A percentile compares a stretch with the other conserved stretches of the same genome.
Evolutionary conservation across 1,140 invertebrate species (phyloP).

Genomic region (Drosophila ironensis): DNA sequence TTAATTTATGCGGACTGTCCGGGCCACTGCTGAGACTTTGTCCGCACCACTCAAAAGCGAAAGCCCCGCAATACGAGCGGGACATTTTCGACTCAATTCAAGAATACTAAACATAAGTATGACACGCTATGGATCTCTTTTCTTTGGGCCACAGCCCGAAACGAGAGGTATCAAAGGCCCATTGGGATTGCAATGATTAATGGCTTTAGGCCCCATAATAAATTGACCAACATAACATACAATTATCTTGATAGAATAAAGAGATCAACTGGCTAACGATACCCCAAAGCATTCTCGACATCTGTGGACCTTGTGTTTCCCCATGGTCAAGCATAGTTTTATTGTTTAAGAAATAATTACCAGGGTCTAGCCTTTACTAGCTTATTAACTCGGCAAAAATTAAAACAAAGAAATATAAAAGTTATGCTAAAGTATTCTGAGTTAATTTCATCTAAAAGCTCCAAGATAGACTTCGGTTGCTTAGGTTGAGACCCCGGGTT

Average conservation of each 20-base stretch:
- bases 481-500: too few species aligned
- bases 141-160: too few species aligned
- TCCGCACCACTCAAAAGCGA: conserved; percentile 51
- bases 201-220: too few species aligned
- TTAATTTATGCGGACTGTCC: conserved; percentile 74
- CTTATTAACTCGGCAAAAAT: too few species aligned
- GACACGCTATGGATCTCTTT: conserved; percentile 26
- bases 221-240: too few species aligned
- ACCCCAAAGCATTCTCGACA: too few species aligned
- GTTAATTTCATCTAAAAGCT: too few species aligned
- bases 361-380: not conserved
- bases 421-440: too few species aligned
- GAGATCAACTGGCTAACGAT: too few species aligned
- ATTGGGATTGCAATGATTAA: not conserved
- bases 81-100: conserved; percentile 20
- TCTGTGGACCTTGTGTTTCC: not conserved
- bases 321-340: not conserved
- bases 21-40: conserved; percentile 37
- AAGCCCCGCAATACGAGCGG: conserved; percentile 53
- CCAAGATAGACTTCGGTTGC: too few species aligned
- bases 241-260: too few species aligned
- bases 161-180: not conserved
- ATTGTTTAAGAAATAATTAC: not conserved
- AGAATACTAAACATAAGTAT: conserved; percentile 63
- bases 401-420: too few species aligned